Percentiles rank a stretch among this genome's conserved stretches.
Evolutionary conservation across 92 coral and sea anemone species (phyloP).

Genomic region (Porites evermanni): DNA sequence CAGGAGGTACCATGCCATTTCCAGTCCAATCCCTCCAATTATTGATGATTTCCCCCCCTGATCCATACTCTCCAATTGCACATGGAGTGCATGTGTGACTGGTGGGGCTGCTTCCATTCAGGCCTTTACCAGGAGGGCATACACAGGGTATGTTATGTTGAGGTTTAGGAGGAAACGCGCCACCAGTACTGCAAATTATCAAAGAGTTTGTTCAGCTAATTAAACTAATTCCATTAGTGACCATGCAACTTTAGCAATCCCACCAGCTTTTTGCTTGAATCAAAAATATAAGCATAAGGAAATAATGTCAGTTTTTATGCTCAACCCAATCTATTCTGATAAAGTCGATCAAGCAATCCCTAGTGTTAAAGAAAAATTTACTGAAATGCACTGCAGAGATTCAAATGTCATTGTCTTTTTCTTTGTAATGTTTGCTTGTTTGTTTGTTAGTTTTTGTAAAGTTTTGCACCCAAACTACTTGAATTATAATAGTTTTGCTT

Average conservation of each 20-base stretch:
- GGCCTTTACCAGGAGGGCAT: conserved; percentile 75
- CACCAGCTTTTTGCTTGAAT: not conserved
- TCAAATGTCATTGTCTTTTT: too few relatives aligned
- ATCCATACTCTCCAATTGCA: conserved; percentile 55
- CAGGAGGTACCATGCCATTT: conserved; percentile 85
- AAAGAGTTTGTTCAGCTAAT: not conserved
- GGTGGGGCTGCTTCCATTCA: not conserved
- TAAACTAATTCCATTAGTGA: not conserved
- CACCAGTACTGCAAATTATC: not conserved
- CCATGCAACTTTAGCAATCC: not conserved
- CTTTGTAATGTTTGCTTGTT: too few relatives aligned
- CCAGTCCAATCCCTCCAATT: conserved; percentile 77
- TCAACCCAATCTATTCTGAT: too few relatives aligned
- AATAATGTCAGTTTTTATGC: too few relatives aligned
- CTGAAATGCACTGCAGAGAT: too few relatives aligned
- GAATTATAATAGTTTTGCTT: too few relatives aligned
- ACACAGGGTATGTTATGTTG: conserved; percentile 54
- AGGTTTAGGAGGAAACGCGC: not conserved
- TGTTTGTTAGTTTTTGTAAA: too few relatives aligned
- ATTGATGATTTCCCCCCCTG: conserved; percentile 81
- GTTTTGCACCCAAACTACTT: too few relatives aligned
- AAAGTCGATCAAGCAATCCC: too few relatives aligned
- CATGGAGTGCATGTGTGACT: conserved; percentile 47
- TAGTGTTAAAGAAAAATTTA: too few relatives aligned
- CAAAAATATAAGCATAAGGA: too few relatives aligned